phyloP scores from a whole-genome alignment of 1,140 invertebrate species.

The Brachionus manjavacas region DNA sequence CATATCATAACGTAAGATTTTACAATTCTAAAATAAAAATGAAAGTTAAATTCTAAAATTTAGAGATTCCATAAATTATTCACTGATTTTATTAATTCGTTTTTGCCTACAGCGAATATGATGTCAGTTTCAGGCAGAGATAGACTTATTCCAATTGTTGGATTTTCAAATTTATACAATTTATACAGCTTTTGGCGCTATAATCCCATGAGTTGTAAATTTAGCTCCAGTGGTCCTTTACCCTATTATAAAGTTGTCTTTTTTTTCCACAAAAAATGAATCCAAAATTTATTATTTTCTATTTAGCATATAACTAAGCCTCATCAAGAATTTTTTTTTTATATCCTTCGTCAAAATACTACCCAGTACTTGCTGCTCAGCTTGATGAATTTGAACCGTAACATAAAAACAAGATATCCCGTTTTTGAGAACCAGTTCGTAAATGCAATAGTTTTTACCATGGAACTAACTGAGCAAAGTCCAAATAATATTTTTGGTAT shows the following conservation, averaged over 20 bases:
- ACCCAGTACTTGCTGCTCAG: constrained; percentile 19
- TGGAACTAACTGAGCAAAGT: constrained; percentile 31
- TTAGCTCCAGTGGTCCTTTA: constrained; percentile 25
- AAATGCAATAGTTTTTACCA: not conserved
- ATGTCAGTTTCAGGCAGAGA: constrained; percentile 31
- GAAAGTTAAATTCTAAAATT: not conserved
- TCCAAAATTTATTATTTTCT: not conserved
- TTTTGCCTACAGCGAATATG: not conserved
- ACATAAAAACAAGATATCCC: not conserved
- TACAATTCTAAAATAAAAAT: not conserved
- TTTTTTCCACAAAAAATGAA: too few relatives aligned
- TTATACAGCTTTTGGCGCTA: constrained; percentile 38
- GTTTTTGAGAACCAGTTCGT: constrained; percentile 22
- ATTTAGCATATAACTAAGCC: constrained; percentile 21
- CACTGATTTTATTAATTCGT: constrained; percentile 32
- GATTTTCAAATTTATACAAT: constrained; percentile 27
- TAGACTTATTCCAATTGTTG: constrained; percentile 33
- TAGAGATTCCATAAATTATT: constrained; percentile 25
- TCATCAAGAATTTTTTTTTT: constrained; percentile 25
- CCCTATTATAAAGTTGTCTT: constrained; percentile 2
- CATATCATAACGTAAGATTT: constrained; percentile 9
- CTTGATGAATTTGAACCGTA: not conserved
- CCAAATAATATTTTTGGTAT: constrained; percentile 7
- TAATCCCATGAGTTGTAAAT: constrained; percentile 9
- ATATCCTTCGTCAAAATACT: constrained; percentile 18